Percentiles rank a stretch among this genome's conserved stretches.
Evolutionary conservation across 2,797 vertebrate species (phyloP).

Genomic region (Vultur gryphus): DNA sequence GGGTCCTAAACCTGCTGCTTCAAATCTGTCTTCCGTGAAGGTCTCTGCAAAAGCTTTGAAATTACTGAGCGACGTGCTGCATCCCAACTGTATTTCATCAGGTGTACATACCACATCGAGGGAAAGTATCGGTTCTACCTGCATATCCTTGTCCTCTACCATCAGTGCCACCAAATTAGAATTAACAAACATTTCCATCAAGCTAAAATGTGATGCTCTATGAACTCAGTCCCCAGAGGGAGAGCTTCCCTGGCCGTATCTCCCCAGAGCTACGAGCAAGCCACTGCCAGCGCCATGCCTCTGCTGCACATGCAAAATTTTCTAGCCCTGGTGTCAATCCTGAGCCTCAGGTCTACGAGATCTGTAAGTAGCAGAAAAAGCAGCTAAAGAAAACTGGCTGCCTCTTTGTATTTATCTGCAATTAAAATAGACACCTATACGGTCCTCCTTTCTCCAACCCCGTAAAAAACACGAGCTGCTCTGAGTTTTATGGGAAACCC

Average conservation of each 20-base stretch:
- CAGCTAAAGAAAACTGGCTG: neutral
- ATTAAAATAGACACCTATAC: neutral
- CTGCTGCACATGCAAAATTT: neutral
- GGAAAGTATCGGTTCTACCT: fast-evolving
- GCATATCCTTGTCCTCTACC: fast-evolving
- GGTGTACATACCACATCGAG: fast-evolving
- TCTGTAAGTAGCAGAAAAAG: neutral
- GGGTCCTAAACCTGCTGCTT: neutral
- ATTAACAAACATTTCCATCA: fast-evolving
- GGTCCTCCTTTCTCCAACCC: neutral
- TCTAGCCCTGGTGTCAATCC: fast-evolving
- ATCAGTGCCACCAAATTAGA: neutral
- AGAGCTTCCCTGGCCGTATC: fast-evolving
- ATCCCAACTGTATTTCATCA: neutral
- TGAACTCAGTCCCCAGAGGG: neutral
- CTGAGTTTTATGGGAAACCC: neutral
- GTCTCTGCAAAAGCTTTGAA: neutral
- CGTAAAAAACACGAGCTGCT: neutral
- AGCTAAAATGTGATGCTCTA: neutral
- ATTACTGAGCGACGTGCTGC: neutral
- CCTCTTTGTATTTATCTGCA: neutral
- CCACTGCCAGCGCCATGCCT: neutral
- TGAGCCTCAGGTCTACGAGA: neutral
- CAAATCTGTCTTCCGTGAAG: fast-evolving
- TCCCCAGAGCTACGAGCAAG: neutral